Evolutionary conservation across 2,888 invertebrate genomes (phyloP).

Genomic region (Apamea crenata): DNA sequence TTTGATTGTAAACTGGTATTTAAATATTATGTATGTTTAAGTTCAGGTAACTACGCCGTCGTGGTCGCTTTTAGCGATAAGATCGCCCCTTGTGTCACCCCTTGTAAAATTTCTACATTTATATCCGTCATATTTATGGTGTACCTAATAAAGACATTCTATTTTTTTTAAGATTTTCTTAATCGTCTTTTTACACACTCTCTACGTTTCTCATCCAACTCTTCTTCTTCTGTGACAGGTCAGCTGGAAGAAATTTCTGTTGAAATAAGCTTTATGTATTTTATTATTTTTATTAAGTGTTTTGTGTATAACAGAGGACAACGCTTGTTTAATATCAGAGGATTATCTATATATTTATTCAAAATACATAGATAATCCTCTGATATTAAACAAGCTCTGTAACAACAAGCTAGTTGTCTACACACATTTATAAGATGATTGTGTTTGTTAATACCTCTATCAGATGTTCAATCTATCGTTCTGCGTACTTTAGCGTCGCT

Average conservation of each 20-base stretch:
- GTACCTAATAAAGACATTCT: not conserved
- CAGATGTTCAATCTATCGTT: constrained; percentile 21
- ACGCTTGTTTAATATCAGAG: not conserved
- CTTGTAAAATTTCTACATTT: not conserved
- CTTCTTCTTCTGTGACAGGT: too few species aligned
- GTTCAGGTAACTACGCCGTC: not conserved
- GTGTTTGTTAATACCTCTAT: not conserved
- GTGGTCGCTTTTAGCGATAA: not conserved
- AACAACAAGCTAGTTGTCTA: too few species aligned
- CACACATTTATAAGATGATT: not conserved
- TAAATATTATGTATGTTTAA: not conserved
- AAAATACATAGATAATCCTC: not conserved
- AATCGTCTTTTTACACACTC: not conserved
- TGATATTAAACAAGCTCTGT: too few species aligned
- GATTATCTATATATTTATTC: not conserved
- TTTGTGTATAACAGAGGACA: too few species aligned
- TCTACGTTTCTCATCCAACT: not conserved
- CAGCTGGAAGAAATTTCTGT: not conserved
- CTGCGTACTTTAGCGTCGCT: constrained; percentile 8
- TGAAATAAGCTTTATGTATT: not conserved
- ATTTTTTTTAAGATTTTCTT: not conserved
- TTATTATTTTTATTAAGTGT: not conserved
- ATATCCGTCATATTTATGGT: not conserved
- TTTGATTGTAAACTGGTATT: not conserved
- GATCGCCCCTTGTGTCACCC: not conserved